These are phyloP conservation scores for Lagopus muta DNA, from an alignment of 2,113 vertebrate species.

Conservation along the genomic window DNA sequence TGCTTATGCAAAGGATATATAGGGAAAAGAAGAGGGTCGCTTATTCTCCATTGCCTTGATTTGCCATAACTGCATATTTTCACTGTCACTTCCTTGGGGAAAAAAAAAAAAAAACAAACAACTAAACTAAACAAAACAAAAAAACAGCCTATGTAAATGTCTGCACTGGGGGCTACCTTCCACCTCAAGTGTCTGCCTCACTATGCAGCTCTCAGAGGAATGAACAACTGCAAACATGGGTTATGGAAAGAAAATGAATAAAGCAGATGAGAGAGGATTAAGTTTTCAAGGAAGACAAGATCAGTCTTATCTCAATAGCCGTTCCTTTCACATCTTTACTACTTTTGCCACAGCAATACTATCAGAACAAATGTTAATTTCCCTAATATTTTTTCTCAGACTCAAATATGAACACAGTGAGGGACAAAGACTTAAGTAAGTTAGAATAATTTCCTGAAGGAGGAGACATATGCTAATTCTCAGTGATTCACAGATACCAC, in stretches of 20 bases:
- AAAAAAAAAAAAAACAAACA: neutral
- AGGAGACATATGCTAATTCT: neutral
- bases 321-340: conserved; percentile 37
- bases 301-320: conserved; percentile 34
- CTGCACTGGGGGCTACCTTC: neutral
- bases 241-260: neutral
- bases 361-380: conserved; percentile 48
- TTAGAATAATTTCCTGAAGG: conserved; percentile 44
- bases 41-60: neutral
- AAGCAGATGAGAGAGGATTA: conserved; percentile 14
- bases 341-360: conserved; percentile 25
- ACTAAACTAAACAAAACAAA: neutral
- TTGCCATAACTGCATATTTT: neutral
- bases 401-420: conserved; percentile 19
- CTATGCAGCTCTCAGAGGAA: neutral
- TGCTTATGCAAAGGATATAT: neutral
- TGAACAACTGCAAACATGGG: neutral
- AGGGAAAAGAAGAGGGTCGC: neutral
- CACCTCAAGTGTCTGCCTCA: neutral
- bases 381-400: conserved; percentile 14
- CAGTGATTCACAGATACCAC: neutral
- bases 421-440: conserved; percentile 14
- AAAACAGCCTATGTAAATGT: neutral
- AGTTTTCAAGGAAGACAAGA: conserved; percentile 38
- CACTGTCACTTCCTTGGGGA: neutral